Conservation (phyloP, 2,113 vertebrate genomes). For the Hippocampus guttulatus region DNA sequence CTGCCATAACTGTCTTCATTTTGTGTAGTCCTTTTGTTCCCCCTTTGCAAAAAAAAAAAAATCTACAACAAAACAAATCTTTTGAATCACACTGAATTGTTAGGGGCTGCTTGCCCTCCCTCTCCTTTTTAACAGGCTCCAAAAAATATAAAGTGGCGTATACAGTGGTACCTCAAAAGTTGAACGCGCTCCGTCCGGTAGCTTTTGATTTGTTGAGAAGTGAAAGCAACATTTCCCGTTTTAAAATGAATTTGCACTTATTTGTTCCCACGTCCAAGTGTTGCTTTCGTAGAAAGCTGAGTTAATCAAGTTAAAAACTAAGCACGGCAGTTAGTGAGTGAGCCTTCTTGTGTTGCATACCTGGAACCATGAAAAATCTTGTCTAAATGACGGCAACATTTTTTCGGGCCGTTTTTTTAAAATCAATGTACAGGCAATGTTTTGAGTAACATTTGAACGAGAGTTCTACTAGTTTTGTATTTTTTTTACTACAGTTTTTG, state of each 20-base stretch:
- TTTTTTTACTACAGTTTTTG: no score
- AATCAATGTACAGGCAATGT: background rate
- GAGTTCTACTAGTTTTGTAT: no score
- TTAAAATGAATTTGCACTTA: background rate
- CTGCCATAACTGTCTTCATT: slow-evolving; percentile 70
- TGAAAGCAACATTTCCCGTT: background rate
- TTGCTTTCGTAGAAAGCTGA: no score
- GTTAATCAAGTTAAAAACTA: no score
- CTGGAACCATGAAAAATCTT: background rate
- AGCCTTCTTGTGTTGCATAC: no score
- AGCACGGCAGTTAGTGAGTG: no score
- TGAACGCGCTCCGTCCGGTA: background rate
- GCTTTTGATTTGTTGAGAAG: background rate
- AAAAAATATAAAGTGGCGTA: background rate
- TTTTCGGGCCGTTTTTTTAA: background rate
- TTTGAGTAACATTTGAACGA: background rate
- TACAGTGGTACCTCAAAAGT: background rate
- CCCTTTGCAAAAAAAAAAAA: slow-evolving; percentile 64
- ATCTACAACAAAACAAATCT: slow-evolving; percentile 10
- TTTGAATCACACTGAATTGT: slow-evolving; percentile 67
- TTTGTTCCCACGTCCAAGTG: no score
- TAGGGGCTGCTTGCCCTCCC: slow-evolving; percentile 37
- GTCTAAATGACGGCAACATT: background rate
- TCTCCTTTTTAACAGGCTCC: slow-evolving; percentile 13
- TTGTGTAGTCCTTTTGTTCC: slow-evolving; percentile 71